These are phyloP conservation scores for Manacus vitellinus DNA, from an alignment of 2,113 vertebrate genomes.

Conservation along the genomic window DNA sequence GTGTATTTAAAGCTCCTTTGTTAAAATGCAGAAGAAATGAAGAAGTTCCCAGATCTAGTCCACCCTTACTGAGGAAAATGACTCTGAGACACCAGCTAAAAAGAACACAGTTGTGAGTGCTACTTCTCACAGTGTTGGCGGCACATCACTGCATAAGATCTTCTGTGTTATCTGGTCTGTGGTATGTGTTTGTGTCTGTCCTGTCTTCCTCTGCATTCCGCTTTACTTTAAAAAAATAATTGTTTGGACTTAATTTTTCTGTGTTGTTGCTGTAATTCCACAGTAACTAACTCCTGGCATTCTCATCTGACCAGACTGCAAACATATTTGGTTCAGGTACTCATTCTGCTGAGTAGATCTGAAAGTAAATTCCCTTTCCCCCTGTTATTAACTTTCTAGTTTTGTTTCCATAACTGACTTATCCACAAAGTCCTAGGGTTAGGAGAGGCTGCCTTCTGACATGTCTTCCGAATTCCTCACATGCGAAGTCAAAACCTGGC, in stretches of 20 bases:
- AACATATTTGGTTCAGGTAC: constrained; percentile 7
- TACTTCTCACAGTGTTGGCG: not conserved
- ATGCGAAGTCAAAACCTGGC: constrained; percentile 44
- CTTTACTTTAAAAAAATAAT: not conserved
- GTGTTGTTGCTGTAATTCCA: not conserved
- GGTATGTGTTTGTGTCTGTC: not conserved
- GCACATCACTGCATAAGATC: not conserved
- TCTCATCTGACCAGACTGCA: not conserved
- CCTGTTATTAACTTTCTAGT: not conserved
- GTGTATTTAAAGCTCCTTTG: not conserved
- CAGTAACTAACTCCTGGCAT: not conserved
- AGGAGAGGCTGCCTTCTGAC: not conserved
- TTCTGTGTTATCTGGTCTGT: not conserved
- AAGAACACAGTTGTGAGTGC: not conserved
- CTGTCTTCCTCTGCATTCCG: not conserved
- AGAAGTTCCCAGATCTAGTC: not conserved
- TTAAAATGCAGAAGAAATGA: not conserved
- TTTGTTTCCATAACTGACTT: constrained; percentile 63
- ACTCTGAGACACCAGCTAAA: not conserved
- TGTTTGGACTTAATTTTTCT: not conserved
- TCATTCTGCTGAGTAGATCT: not conserved
- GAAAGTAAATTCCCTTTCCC: not conserved
- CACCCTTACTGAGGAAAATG: not conserved
- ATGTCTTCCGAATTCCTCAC: constrained; percentile 58
- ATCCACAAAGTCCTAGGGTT: constrained; percentile 45